A percentile compares a stretch with the other conserved stretches of the same genome.
phyloP scores from a whole-genome alignment of 1,140 invertebrate species.

The Drosophila athabasca region DNA sequence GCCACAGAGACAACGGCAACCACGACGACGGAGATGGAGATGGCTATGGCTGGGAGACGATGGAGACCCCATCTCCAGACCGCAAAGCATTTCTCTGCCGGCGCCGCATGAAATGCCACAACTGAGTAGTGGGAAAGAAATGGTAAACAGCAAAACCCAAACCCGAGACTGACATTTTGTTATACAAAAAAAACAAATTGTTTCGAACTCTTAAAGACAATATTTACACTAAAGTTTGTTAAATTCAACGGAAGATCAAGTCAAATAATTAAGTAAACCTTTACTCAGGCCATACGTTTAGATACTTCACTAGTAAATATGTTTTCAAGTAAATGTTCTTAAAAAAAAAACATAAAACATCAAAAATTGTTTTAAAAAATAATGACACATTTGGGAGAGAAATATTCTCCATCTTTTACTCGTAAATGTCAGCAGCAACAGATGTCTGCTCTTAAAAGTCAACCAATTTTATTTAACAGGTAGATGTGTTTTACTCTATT shows the following conservation, averaged over 20 bases:
- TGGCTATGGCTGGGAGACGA: slow-evolving; percentile 5
- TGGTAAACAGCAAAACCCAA: slow-evolving; percentile 9
- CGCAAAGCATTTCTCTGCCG: slow-evolving; percentile 44
- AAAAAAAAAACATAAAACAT: too few relatives aligned
- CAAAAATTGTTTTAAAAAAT: too few relatives aligned
- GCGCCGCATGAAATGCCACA: slow-evolving; percentile 60
- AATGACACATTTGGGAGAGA: too few relatives aligned
- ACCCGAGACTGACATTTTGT: slow-evolving; percentile 34
- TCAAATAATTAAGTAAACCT: neutral
- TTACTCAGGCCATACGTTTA: too few relatives aligned
- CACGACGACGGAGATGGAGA: neutral
- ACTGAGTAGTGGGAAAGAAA: slow-evolving; percentile 19
- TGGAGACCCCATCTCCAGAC: slow-evolving; percentile 21
- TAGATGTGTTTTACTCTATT: neutral
- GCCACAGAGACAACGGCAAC: slow-evolving; percentile 13
- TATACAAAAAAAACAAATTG: neutral
- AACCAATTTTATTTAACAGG: too few relatives aligned
- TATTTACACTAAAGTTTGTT: neutral
- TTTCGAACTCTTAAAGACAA: too few relatives aligned
- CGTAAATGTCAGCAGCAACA: too few relatives aligned
- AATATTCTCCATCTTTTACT: too few relatives aligned
- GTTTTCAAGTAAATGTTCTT: too few relatives aligned
- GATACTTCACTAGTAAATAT: too few relatives aligned
- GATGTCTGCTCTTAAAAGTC: too few relatives aligned
- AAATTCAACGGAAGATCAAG: neutral